Conservation (phyloP, 1,140 invertebrate genomes). For the Spodoptera litura region DNA sequence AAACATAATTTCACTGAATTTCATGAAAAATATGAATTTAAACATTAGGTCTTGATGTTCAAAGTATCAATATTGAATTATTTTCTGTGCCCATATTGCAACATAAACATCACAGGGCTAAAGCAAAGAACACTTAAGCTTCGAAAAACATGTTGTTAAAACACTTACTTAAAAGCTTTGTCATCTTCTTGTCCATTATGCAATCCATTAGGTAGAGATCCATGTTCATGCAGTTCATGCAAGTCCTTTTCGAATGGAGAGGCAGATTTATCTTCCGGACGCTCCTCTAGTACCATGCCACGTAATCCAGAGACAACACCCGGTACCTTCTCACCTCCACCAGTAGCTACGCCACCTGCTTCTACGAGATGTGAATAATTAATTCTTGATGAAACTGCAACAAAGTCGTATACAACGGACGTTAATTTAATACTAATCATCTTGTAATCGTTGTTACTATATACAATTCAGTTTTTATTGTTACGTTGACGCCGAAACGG, state of each 20-base stretch:
- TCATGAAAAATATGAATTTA: no score
- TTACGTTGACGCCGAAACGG: neutral
- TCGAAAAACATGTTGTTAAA: neutral
- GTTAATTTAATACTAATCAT: neutral
- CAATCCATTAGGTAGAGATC: conserved; percentile 89
- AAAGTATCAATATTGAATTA: no score
- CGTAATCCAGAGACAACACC: conserved; percentile 78
- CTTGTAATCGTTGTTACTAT: no score
- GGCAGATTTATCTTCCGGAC: conserved; percentile 76
- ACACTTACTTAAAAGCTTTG: conserved; percentile 95
- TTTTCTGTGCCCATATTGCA: no score
- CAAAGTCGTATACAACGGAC: conserved; percentile 33
- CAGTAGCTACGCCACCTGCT: conserved; percentile 69
- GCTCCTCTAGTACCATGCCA: conserved; percentile 79
- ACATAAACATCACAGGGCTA: neutral
- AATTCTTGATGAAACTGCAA: conserved; percentile 39
- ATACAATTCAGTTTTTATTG: neutral
- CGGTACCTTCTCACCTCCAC: conserved; percentile 75
- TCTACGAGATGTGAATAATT: conserved; percentile 53
- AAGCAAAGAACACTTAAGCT: neutral
- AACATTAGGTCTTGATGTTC: no score
- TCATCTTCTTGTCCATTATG: conserved; percentile 93
- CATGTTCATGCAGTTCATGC: conserved; percentile 79
- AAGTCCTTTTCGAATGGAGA: conserved; percentile 82
- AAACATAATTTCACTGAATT: no score